Evolutionary conservation across 1,140 invertebrate genomes (phyloP), one percentile per base, ranked within the genome.

Genomic region (Trissolcus basalis): DNA sequence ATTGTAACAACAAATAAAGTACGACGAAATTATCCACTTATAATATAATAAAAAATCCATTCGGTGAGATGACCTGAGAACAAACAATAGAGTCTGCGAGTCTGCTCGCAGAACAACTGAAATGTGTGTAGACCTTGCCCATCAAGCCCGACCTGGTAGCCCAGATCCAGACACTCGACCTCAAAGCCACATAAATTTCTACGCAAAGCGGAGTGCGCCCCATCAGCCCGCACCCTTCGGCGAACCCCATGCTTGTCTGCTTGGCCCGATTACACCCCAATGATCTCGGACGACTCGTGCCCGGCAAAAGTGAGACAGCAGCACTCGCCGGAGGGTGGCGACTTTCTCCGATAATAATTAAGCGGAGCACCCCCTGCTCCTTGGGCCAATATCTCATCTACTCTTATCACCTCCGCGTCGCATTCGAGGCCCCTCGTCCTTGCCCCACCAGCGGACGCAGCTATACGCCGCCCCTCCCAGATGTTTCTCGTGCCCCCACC

Each of bases 371-470:
- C 59, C 59, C 59, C 55, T 39, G 35, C 49, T 12, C 44, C 47
- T 15, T 50, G n/a, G 47, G 53, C 39, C 54, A 16, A 33, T 60
- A 54, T 68, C 58, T 39, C 47, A 45, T 14, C 13, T 48, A 32
- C 45, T 45, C 51, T 76, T 73, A 73, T 71, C 71, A 67, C 59
- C 59, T 69, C 54, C 10, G 60, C 65, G 55, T 61, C 55, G 55
- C 56, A 63, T 54, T 68, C 47, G 56, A 58, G 45, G 60, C 63
- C 68, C 56, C 69, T 69, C 79, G 83, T 80, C 82, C 82, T 83
- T 83, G 82, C 61, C 36, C 41, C 59, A 47, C 53, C 76, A 35
- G 56, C 64, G 53, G 61, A 48, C 64, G 48, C 64, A 58, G 27
- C 50, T 74, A 27, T 27, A 27, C 19, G 19, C 47, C 61, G 60